phyloP scores from a whole-genome alignment of 2,797 vertebrate genomes.

The Lepilemur septentrionalis region DNA sequence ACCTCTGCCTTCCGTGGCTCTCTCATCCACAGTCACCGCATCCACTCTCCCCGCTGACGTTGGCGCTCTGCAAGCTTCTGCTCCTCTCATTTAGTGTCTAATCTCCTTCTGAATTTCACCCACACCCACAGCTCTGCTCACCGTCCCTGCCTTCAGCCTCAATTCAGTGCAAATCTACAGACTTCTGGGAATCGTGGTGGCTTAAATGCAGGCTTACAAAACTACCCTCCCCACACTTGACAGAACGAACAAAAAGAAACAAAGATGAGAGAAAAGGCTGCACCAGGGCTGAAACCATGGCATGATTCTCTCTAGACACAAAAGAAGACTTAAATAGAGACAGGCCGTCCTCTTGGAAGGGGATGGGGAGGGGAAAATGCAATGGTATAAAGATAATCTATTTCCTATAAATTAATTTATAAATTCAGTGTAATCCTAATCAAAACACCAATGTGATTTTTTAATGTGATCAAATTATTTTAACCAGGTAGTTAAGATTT shows the following conservation, averaged over 20 bases:
- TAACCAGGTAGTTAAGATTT: neutral
- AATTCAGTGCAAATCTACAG: slow-evolving; percentile 54
- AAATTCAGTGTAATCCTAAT: neutral
- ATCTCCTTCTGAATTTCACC: slow-evolving; percentile 57
- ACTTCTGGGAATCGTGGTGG: slow-evolving; percentile 52
- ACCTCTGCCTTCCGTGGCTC: neutral
- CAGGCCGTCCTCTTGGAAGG: neutral
- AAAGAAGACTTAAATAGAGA: slow-evolving; percentile 53
- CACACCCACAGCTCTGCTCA: slow-evolving; percentile 50
- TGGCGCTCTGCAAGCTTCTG: neutral
- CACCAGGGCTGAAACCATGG: slow-evolving; percentile 23
- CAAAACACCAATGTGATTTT: neutral
- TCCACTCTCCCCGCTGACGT: neutral
- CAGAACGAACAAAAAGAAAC: slow-evolving; percentile 67
- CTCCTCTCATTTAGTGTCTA: slow-evolving; percentile 9
- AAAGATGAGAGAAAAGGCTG: slow-evolving; percentile 61
- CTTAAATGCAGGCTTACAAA: slow-evolving; percentile 75
- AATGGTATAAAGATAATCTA: neutral
- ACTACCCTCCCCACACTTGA: slow-evolving; percentile 59
- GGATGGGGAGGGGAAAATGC: neutral
- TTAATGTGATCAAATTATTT: neutral
- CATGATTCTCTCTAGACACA: slow-evolving; percentile 16
- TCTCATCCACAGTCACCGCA: neutral
- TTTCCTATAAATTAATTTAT: neutral
- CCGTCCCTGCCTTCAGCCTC: slow-evolving; percentile 42